Base-by-base conservation (phyloP, 2,888 invertebrate species). In the Deladenus siricidicola region DNA sequence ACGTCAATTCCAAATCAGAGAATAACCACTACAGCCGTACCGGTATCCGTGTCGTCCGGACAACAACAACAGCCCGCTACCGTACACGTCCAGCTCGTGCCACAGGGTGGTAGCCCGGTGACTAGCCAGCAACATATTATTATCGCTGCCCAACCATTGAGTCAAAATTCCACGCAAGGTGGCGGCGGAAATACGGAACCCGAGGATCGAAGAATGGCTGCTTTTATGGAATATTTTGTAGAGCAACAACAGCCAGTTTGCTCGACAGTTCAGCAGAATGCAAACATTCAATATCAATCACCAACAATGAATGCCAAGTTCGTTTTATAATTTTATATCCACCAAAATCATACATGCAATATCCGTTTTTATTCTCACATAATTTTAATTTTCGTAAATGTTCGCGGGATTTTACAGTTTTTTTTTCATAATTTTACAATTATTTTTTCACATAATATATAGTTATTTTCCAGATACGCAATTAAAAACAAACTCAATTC, bases 211-310 rank as follows among this genome's bases (percentile, higher is more conserved):
- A 64, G 61, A 4, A 42, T 49, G 47, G 54, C 58, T 52, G 59
- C 64, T n/a, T 64, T 64, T 29, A 54, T 56, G 51, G 64, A 64
- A 28, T 64, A 66, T 44, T 64, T 64, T 43, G 64, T 64, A 26
- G 64, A 64, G 21, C 63, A 65, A 43, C n/a, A n/a, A n/a, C 60
- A 60, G 53, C 58, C 60, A 30, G 44, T 48, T n/a, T 60, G 58
- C 42, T 60, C 58, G 17, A 6, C 54, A 39, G 47, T 39, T 39
- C 30, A 58, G 29, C 17, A 39, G 34, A 30, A 56, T 21, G 23
- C n/a, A 19, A 24, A 28, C 26, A 30, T 44, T 47, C 58, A 60
- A 49, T 58, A 60, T 47, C 60, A 48, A 26, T 42, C 29, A 8
- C 43, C 48, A 17, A 34, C 28, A 19, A 14, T 50, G 26, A 26